These are phyloP conservation scores for Anastrepha ludens DNA, from an alignment of 1,140 invertebrate species.

Conservation along the genomic window DNA sequence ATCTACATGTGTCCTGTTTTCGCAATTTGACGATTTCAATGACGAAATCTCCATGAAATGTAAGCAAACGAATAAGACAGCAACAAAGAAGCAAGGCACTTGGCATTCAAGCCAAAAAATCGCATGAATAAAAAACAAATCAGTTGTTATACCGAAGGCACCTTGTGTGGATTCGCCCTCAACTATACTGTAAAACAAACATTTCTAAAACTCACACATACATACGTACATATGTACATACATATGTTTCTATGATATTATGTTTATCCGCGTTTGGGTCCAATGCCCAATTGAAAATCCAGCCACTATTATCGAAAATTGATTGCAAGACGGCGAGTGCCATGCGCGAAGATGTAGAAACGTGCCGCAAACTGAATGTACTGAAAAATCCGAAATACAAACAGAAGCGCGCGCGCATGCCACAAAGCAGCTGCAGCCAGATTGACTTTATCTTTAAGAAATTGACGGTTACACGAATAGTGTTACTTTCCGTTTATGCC, in stretches of 20 bases:
- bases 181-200: too few species aligned
- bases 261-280: neutral
- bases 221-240: neutral
- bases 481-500: neutral
- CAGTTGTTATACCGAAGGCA: too few species aligned
- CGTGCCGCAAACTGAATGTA: neutral
- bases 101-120: too few species aligned
- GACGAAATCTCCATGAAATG: too few species aligned
- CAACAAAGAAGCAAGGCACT: too few species aligned
- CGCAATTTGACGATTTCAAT: too few species aligned
- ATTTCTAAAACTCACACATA: neutral
- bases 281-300: neutral
- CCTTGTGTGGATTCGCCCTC: too few species aligned
- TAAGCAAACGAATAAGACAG: too few species aligned
- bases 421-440: conserved; percentile 36
- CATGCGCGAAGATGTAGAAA: conserved; percentile 32
- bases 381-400: conserved; percentile 34
- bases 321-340: conserved; percentile 26
- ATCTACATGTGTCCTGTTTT: too few species aligned
- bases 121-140: too few species aligned
- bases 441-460: conserved; percentile 51
- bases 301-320: conserved; percentile 23
- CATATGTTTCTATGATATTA: neutral
- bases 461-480: conserved; percentile 22
- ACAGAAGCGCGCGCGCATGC: conserved; percentile 35